Base-by-base conservation (phyloP, 2,888 invertebrate species). In the Rhamnusium bicolor region DNA sequence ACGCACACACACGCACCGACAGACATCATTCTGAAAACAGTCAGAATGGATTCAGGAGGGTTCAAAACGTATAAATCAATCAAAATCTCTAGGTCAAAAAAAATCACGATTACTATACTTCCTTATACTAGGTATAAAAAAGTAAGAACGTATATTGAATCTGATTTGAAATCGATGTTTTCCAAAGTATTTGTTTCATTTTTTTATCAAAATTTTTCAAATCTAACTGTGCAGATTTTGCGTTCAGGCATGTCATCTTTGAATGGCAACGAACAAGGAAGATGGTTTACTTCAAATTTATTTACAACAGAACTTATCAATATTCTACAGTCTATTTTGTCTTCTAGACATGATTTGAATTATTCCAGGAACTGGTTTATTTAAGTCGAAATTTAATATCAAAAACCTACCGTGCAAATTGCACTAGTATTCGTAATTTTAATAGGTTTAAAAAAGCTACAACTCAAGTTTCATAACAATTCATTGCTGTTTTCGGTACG, bases 381-480 rank as follows among this genome's bases (percentile, higher is more conserved):
- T 49, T 29, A 54, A 27, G 32, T 40, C 32, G 29, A 53, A 53
- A 32, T 65, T 65, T 65, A 53, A 53, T 54, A 65, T 53, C 19
- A 66, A 66, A 66, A 53, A 66, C 32, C 18, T 29, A 54, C 65
- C 65, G 40, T 66, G 53, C 29, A 66, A 66, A 66, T 66, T 49
- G 65, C 54, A 14, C 65, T 63, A 63, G 65, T 66, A 66, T 66
- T 66, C 49, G 54, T 66, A 66, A 66, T 66, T 53, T 66, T 66
- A 21, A 53, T 49, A 49, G 32, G 32, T 47, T 40, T 46, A 53
- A 66, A 65, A 66, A 66, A 51, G 29, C 10, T 32, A 18, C 60
- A 14, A 16, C 60, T 19, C n/a, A n/a, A 40, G 19, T 32, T 66
- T 32, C 53, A 53, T 18, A 54, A 14, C 21, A 54, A 66, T 66